Percentiles rank a stretch among this genome's conserved stretches.
These are phyloP conservation scores for Linurgus olivaceus DNA, from an alignment of 2,797 vertebrate genomes.

Conservation along the genomic window DNA sequence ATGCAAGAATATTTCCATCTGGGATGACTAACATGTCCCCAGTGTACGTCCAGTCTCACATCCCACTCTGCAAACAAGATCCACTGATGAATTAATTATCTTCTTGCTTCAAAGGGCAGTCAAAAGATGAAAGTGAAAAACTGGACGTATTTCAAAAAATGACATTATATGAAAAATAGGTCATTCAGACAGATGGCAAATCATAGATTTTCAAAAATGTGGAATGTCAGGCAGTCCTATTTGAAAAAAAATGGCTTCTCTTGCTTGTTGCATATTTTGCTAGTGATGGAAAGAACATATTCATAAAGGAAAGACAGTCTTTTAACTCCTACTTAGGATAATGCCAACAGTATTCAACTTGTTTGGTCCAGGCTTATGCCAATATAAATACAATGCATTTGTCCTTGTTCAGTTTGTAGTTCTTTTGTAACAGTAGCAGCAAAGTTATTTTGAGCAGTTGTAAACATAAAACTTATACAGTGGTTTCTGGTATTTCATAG, in stretches of 20 bases:
- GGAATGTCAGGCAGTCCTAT: conserved; percentile 9
- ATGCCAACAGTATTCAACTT: neutral
- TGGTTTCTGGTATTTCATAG: neutral
- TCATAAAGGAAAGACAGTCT: neutral
- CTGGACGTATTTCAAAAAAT: conserved; percentile 43
- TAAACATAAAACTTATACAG: neutral
- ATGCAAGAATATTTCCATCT: conserved; percentile 52
- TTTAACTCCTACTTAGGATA: neutral
- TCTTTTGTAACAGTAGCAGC: neutral
- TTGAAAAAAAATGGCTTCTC: conserved; percentile 14
- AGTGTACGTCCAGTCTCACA: conserved; percentile 25
- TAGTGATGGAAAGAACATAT: neutral
- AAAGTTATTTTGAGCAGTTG: neutral
- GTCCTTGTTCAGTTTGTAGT: neutral
- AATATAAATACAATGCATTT: neutral
- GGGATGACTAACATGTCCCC: conserved; percentile 59
- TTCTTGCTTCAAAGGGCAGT: conserved; percentile 38
- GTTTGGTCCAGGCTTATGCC: neutral
- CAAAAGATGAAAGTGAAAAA: conserved; percentile 60
- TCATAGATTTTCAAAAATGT: conserved; percentile 25
- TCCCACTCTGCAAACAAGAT: conserved; percentile 55
- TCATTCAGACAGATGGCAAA: conserved; percentile 27
- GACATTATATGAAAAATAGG: conserved; percentile 29
- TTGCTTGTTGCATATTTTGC: conserved; percentile 38
- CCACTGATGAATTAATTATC: conserved; percentile 48